Evolutionary conservation across 2,888 invertebrate species (phyloP), one percentile per base, ranked within the genome.

Genomic region (Torymus tubicola): DNA sequence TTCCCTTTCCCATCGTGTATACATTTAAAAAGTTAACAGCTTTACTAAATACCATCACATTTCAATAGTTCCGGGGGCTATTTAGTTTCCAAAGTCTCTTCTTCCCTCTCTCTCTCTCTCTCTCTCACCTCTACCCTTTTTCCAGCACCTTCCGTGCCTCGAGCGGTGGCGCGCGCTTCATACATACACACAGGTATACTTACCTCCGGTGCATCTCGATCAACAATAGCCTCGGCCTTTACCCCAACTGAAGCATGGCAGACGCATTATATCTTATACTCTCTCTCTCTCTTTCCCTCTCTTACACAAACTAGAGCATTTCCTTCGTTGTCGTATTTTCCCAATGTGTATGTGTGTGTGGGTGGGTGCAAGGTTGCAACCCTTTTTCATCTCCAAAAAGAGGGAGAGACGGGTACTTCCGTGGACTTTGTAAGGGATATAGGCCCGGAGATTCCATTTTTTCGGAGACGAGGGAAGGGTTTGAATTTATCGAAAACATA

Each of bases 361-460:
- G 2, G 24, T 24, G 24, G 3, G 24, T 63, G 76, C 69, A 74
- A 77, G 72, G 78, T 68, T 52, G 64, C 18, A 77, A 72, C 71
- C 80, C 80, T 72, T 80, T 71, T 71, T 55, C 16, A 14, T n/a
- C 31, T 16, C 16, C 24, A 21, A 14, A 2, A 18, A 21, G 53
- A 67, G 12, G 21, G 42, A 58, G 31, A 24, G 69, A 60, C 42
- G 11, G 70, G 14, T 50, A 50, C 68, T 71, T 79, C 81, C 81
- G 81, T 81, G 53, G 81, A 81, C 69, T 81, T 79, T 79, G 81
- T 76, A 76, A 81, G 67, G 76, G 69, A 81, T 78, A 74, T 61
- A n/a, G 2, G 57, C 68, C 14, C 24, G 63, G n/a, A 24, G 42
- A 71, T 78, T 78, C 65, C 78, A 73, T 4, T 77, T 80, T 78